Evolutionary conservation across 2,113 vertebrate genomes (phyloP).

Genomic region (Hyla sarda): DNA sequence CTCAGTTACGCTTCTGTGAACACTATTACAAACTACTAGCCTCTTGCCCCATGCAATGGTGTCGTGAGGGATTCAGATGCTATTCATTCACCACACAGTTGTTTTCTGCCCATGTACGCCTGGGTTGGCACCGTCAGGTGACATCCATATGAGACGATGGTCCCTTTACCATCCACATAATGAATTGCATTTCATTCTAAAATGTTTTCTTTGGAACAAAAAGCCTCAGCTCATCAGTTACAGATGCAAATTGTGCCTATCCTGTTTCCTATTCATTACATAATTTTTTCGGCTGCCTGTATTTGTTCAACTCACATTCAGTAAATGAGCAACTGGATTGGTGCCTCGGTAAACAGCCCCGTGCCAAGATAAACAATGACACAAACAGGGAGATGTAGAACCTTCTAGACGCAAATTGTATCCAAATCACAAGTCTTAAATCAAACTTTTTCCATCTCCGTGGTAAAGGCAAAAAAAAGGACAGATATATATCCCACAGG

Average conservation of each 20-base stretch:
- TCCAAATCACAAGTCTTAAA: background rate
- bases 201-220: constrained; percentile 36
- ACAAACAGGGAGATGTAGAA: background rate
- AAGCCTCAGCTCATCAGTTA: constrained; percentile 12
- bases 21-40: too few species aligned
- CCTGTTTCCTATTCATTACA: constrained; percentile 25
- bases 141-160: background rate
- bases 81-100: background rate
- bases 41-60: background rate
- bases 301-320: constrained; percentile 12
- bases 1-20: too few species aligned
- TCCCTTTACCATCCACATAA: constrained; percentile 6
- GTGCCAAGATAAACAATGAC: constrained; percentile 11
- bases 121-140: background rate
- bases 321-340: constrained; percentile 29
- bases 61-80: background rate
- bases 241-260: constrained; percentile 43
- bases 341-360: background rate
- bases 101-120: background rate
- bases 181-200: constrained; percentile 5
- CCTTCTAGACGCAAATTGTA: background rate
- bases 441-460: constrained; percentile 9
- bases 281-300: constrained; percentile 13
- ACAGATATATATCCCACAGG: too few species aligned
- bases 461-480: background rate